phyloP scores from a whole-genome alignment of 53 echinoderm and acorn worm species.

The Astropecten irregularis region DNA sequence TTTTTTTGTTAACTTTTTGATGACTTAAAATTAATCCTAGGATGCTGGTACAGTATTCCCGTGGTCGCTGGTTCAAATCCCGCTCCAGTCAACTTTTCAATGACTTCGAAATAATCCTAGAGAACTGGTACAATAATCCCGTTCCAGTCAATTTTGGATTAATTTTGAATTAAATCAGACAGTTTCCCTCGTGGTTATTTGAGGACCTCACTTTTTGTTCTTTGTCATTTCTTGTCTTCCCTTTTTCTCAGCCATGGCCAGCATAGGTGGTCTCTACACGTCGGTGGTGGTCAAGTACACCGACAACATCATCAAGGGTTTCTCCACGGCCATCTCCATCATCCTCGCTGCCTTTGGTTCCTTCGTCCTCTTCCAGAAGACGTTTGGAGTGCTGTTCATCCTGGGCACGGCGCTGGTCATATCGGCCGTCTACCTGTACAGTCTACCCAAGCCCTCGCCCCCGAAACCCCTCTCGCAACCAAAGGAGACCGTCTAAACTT shows the following conservation, averaged over 20 bases:
- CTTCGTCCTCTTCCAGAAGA: slow-evolving; percentile 72
- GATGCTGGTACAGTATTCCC: too few species aligned
- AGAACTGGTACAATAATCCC: too few species aligned
- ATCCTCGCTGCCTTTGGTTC: slow-evolving; percentile 86
- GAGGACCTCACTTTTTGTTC: too few species aligned
- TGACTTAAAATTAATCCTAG: too few species aligned
- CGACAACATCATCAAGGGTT: slow-evolving; percentile 99
- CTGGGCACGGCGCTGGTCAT: slow-evolving; percentile 77
- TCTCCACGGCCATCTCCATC: slow-evolving; percentile 95
- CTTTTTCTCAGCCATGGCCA: slow-evolving; percentile 97
- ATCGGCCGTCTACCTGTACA: slow-evolving; percentile 85
- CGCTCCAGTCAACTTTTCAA: too few species aligned
- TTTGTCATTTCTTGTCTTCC: too few species aligned
- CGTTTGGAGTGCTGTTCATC: slow-evolving; percentile 69
- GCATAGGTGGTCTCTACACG: slow-evolving; percentile 93
- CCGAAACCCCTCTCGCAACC: slow-evolving; percentile 23
- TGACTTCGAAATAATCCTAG: too few species aligned
- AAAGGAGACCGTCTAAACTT: slow-evolving; percentile 58
- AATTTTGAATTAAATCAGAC: too few species aligned
- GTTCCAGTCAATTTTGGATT: too few species aligned
- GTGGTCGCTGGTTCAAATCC: too few species aligned
- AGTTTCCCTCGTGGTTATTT: too few species aligned
- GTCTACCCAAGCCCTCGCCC: slow-evolving; percentile 74
- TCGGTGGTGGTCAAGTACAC: slow-evolving; percentile 97
- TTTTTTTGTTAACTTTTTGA: too few species aligned